Percentiles rank a stretch among this genome's conserved stretches.
These are phyloP conservation scores for Allacma fusca DNA, from an alignment of 2,888 invertebrate genomes.

Conservation along the genomic window DNA sequence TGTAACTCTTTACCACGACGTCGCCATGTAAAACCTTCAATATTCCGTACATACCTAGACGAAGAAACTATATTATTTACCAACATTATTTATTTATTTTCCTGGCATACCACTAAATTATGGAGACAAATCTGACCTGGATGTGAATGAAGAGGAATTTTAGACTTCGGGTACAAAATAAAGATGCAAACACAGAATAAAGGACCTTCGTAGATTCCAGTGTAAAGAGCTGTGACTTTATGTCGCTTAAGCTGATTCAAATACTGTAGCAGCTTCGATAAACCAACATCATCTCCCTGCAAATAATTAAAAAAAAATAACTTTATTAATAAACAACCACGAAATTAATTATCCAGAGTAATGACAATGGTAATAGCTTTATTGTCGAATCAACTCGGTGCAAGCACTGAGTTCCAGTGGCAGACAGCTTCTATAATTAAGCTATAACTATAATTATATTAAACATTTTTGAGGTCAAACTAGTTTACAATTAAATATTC, in stretches of 20 bases:
- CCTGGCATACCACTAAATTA: neutral
- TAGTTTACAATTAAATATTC: no score
- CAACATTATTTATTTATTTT: neutral
- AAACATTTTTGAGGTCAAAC: no score
- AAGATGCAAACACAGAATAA: conserved; percentile 56
- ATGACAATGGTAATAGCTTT: no score
- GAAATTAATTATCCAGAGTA: neutral
- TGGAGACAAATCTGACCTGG: conserved; percentile 42
- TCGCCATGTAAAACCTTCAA: conserved; percentile 56
- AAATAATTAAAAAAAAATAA: neutral
- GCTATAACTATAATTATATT: no score
- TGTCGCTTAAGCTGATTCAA: conserved; percentile 14
- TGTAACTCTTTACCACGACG: conserved; percentile 52
- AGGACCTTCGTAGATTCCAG: conserved; percentile 52
- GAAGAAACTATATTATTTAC: no score
- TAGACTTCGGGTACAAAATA: conserved; percentile 52
- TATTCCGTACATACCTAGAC: conserved; percentile 59
- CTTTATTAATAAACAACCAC: neutral
- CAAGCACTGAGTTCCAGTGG: no score
- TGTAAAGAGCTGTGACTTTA: conserved; percentile 47
- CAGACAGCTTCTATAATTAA: no score
- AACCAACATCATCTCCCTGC: conserved; percentile 34
- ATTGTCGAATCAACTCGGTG: no score
- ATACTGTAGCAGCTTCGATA: conserved; percentile 19
- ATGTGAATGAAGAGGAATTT: conserved; percentile 59